phyloP scores from a whole-genome alignment of 2,888 invertebrate genomes.

The Caenorhabditis auriculariae region DNA sequence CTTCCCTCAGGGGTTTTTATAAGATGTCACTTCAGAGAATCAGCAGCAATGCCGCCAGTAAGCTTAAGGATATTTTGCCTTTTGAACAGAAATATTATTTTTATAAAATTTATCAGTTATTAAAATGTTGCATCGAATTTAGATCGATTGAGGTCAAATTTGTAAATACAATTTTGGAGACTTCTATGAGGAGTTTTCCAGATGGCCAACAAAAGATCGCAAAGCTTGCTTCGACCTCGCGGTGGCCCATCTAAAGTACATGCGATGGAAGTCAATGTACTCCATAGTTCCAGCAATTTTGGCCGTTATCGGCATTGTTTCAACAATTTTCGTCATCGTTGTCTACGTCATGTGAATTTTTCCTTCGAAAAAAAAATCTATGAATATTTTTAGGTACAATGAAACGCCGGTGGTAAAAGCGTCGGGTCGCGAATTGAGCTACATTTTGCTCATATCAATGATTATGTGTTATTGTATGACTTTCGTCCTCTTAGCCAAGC shows the following conservation, averaged over 20 bases:
- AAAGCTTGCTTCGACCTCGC: conserved; percentile 52
- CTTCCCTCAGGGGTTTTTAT: too few species aligned
- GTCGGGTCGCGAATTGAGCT: conserved; percentile 78
- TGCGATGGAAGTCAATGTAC: conserved; percentile 74
- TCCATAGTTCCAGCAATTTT: conserved; percentile 72
- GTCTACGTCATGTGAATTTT: conserved; percentile 67
- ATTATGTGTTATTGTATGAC: conserved; percentile 75
- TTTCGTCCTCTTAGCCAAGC: conserved; percentile 74
- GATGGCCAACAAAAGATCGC: conserved; percentile 41
- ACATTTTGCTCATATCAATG: conserved; percentile 73
- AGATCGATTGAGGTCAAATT: too few species aligned
- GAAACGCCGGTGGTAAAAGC: conserved; percentile 76
- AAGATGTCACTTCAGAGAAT: too few species aligned
- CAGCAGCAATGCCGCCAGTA: too few species aligned
- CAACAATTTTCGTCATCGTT: conserved; percentile 71
- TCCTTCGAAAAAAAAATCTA: background rate
- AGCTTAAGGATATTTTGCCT: too few species aligned
- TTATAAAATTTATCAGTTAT: too few species aligned
- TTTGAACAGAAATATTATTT: too few species aligned
- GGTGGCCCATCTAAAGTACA: conserved; percentile 63
- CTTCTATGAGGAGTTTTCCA: background rate
- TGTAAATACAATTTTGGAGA: background rate
- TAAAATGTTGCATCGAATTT: background rate
- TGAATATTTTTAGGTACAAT: conserved; percentile 67
- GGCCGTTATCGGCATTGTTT: conserved; percentile 70